phyloP scores from a whole-genome alignment of 2,113 vertebrate species.

The Nothocercus julius region DNA sequence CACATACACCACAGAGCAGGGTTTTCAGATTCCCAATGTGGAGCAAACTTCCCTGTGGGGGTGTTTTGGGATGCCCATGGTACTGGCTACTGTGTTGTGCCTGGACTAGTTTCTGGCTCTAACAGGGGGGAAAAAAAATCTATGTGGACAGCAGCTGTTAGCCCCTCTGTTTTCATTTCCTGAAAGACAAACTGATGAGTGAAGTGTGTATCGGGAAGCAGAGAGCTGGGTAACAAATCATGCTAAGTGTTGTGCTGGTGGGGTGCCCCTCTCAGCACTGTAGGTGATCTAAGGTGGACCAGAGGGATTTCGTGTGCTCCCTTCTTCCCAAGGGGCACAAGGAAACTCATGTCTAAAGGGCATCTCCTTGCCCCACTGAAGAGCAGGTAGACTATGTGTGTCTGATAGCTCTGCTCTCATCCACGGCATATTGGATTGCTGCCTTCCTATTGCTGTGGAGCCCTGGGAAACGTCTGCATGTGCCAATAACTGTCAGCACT shows the following conservation, averaged over 20 bases:
- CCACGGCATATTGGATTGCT: not conserved
- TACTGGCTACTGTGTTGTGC: not conserved
- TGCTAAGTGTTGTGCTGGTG: not conserved
- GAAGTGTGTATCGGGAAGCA: not conserved
- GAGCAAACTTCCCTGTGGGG: not conserved
- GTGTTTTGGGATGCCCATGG: not conserved
- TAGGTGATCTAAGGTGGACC: not conserved
- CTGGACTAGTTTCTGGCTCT: not conserved
- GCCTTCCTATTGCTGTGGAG: not conserved
- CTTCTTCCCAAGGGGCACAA: not conserved
- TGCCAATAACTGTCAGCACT: not conserved
- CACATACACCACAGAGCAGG: accelerated
- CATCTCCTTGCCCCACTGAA: not conserved
- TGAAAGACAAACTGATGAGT: not conserved
- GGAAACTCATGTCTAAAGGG: accelerated
- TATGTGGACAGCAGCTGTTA: not conserved
- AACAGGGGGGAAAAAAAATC: not conserved
- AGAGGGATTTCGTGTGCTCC: not conserved
- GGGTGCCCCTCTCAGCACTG: not conserved
- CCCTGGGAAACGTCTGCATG: accelerated
- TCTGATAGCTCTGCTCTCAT: not conserved
- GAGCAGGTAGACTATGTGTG: not conserved
- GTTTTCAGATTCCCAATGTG: not conserved
- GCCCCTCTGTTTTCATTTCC: not conserved
- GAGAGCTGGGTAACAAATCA: not conserved